Evolutionary conservation across 1,140 invertebrate genomes (phyloP).

Genomic region (Lepidurus apus): DNA sequence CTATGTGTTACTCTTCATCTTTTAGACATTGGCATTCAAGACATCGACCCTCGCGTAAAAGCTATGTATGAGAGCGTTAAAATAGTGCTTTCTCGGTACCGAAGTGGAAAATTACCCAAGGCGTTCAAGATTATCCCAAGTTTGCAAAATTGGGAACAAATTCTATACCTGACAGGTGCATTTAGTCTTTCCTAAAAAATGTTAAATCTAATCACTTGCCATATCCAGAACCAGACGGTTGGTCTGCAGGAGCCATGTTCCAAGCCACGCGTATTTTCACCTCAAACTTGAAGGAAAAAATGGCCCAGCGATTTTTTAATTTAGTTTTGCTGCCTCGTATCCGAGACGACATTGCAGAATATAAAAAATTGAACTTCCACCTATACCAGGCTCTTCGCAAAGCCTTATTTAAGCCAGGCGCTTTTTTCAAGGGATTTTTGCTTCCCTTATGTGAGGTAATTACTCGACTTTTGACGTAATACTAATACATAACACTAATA

Average conservation of each 20-base stretch:
- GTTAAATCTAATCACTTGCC: slow-evolving; percentile 38
- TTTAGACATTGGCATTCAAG: slow-evolving; percentile 60
- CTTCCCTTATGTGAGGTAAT: slow-evolving; percentile 77
- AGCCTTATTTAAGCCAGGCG: slow-evolving; percentile 91
- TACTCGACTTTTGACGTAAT: background rate
- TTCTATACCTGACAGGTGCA: slow-evolving; percentile 71
- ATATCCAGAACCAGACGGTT: slow-evolving; percentile 60
- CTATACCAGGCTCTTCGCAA: slow-evolving; percentile 90
- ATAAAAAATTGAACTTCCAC: slow-evolving; percentile 94
- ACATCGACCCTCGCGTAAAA: slow-evolving; percentile 66
- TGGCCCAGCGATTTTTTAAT: slow-evolving; percentile 96
- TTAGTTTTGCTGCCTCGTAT: slow-evolving; percentile 85
- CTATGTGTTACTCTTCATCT: slow-evolving; percentile 20
- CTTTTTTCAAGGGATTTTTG: slow-evolving; percentile 98
- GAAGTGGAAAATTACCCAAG: slow-evolving; percentile 94
- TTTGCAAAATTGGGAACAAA: slow-evolving; percentile 93
- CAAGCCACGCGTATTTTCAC: slow-evolving; percentile 90
- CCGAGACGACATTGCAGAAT: slow-evolving; percentile 91
- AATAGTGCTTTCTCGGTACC: slow-evolving; percentile 78
- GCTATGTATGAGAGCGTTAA: slow-evolving; percentile 83
- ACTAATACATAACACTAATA: background rate
- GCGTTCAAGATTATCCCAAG: slow-evolving; percentile 95
- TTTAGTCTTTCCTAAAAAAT: slow-evolving; percentile 2
- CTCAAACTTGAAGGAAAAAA: slow-evolving; percentile 90
- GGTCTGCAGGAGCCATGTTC: slow-evolving; percentile 95